phyloP scores from a whole-genome alignment of 1,140 invertebrate genomes.

The Zaprionus davidi region DNA sequence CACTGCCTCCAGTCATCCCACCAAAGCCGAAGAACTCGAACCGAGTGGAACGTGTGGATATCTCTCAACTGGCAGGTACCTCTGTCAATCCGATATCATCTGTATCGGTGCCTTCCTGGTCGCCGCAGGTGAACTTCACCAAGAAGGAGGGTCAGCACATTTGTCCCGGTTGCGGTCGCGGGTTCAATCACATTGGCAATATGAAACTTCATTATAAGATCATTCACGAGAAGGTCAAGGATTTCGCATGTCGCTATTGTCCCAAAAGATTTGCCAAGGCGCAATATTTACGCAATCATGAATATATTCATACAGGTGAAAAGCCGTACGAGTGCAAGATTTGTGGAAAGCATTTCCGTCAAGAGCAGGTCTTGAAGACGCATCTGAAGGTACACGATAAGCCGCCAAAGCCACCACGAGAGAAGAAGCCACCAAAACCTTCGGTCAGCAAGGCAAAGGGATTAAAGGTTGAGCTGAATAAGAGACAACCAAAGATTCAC shows the following conservation, averaged over 20 bases:
- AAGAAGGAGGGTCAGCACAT: conserved; percentile 81
- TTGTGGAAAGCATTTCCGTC: conserved; percentile 79
- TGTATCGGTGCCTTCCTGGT: conserved; percentile 77
- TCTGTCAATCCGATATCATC: conserved; percentile 78
- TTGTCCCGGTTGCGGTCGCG: conserved; percentile 76
- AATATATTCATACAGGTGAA: conserved; percentile 84
- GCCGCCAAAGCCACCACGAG: conserved; percentile 58
- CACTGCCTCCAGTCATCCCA: conserved; percentile 25
- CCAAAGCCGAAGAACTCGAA: conserved; percentile 54
- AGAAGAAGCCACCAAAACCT: conserved; percentile 50
- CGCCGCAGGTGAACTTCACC: conserved; percentile 77
- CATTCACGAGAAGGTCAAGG: conserved; percentile 80
- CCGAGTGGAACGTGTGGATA: conserved; percentile 75
- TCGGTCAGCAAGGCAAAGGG: conserved; percentile 59
- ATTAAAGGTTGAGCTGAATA: conserved; percentile 48
- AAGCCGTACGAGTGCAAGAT: conserved; percentile 78
- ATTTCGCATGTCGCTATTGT: conserved; percentile 80
- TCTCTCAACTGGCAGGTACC: conserved; percentile 75
- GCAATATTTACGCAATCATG: conserved; percentile 81
- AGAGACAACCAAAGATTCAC: conserved; percentile 67
- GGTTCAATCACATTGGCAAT: conserved; percentile 78
- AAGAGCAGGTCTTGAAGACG: conserved; percentile 75
- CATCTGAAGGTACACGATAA: conserved; percentile 79
- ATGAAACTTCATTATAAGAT: conserved; percentile 80
- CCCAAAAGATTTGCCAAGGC: conserved; percentile 80